phyloP scores from a whole-genome alignment of 2,888 invertebrate genomes.

The Netelia inedita region DNA sequence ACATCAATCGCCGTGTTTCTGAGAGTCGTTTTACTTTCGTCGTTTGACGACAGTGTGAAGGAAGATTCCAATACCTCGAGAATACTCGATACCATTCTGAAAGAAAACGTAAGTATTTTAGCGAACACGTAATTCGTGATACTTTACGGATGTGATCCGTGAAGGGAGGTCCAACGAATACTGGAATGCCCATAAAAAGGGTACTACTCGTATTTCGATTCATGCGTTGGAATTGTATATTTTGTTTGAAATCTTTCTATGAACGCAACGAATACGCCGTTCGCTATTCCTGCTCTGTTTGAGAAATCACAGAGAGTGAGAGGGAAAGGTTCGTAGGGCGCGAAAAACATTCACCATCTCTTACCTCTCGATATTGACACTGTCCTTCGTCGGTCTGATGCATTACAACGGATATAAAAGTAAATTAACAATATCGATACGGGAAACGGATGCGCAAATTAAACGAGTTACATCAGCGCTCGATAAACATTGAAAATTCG shows the following conservation, averaged over 20 bases:
- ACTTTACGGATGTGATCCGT: neutral
- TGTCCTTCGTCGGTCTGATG: conserved; percentile 83
- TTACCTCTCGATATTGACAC: conserved; percentile 84
- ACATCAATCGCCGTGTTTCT: conserved; percentile 88
- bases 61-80: conserved; percentile 92
- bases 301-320: conserved; percentile 14
- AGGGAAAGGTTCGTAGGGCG: conserved; percentile 49
- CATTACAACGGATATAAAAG: conserved; percentile 75
- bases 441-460: conserved; percentile 51
- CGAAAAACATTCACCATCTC: conserved; percentile 69
- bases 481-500: conserved; percentile 40
- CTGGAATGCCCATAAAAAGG: conserved; percentile 49
- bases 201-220: conserved; percentile 59
- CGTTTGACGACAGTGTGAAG: conserved; percentile 87
- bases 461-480: conserved; percentile 45
- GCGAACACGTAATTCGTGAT: neutral
- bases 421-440: conserved; percentile 66
- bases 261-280: conserved; percentile 45
- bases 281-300: conserved; percentile 33
- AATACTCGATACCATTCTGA: conserved; percentile 88
- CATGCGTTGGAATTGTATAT: conserved; percentile 39
- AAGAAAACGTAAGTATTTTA: conserved; percentile 74
- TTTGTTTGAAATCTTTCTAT: conserved; percentile 28
- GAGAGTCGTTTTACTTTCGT: conserved; percentile 85
- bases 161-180: conserved; percentile 34